Base-by-base conservation (phyloP, 2,888 invertebrate species). In the Liopterus haemorrhoidalis region DNA sequence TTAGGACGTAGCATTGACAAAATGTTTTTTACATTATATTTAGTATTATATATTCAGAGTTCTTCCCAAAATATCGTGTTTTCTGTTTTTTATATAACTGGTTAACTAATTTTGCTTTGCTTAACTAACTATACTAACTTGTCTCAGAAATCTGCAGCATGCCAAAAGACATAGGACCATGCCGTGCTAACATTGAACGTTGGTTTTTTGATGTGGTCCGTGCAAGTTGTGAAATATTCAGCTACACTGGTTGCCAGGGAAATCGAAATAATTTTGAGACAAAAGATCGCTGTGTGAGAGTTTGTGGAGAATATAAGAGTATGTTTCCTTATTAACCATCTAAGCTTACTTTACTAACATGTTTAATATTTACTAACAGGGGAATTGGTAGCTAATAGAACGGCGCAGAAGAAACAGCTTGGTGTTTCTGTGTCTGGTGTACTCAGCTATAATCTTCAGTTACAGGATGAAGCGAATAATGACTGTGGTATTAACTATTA, bases 231-330 rank as follows among this genome's bases (percentile, higher is more conserved):
- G 81, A 81, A 57, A 78, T 85, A 4, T 96, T 95, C 68, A 80
- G 79, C 41, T 95, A 83, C 70, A 84, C 85, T 16, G 94, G 93
- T 25, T 96, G 96, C 63, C 82, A 86, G 33, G 89, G 85, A 1
- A 94, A 92, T 64, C 75, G 76, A 28, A 95, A 95, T 67, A 90
- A 90, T 65, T 95, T 94, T 67, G 77, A 78, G 41, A 79, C 79
- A 0, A 73, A 79, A 45, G 78, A 81, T 42, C 75, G 78, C 31
- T 92, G 92, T 58, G 74, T 76, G 48, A 70, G 71, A 15, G 74
- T 78, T 8, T 89, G 88, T 57, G 67, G 69, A 4, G 64, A 68
- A 50, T 70, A 69, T 54, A 70, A 70, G 65, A 72, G 75, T 75
- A 59, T 57, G 60, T 55, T 46, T 31, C 12, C 19, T 16, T 8